Evolutionary conservation across 2,113 vertebrate species (phyloP).

Genomic region (Tichodroma muraria): DNA sequence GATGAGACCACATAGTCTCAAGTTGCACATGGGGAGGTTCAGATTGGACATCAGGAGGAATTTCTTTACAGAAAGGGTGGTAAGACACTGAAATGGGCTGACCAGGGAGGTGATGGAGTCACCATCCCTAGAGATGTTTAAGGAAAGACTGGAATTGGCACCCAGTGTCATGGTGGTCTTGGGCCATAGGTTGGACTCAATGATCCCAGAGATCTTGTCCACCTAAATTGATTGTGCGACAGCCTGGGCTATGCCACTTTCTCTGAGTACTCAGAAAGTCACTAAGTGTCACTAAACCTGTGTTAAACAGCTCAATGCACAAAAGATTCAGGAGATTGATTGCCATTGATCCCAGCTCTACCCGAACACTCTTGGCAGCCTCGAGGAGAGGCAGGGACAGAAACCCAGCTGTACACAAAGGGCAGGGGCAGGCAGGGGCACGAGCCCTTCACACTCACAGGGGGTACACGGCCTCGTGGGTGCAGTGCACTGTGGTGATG

Average conservation of each 20-base stretch:
- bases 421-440: background rate
- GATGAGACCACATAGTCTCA: background rate
- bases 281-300: accelerated
- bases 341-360: background rate
- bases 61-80: background rate
- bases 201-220: background rate
- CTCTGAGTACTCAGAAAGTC: background rate
- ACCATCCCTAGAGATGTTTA: background rate
- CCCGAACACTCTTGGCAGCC: background rate
- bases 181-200: background rate
- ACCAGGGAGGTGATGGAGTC: background rate
- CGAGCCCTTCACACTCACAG: conserved; percentile 74
- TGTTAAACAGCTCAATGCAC: background rate
- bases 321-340: accelerated
- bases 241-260: background rate
- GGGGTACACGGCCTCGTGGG: conserved; percentile 94
- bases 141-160: background rate
- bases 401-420: background rate
- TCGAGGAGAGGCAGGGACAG: background rate
- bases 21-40: background rate
- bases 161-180: background rate
- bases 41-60: background rate
- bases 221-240: accelerated
- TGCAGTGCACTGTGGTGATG: conserved; percentile 91
- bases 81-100: background rate